These are phyloP conservation scores for Anarrhichthys ocellatus DNA, from an alignment of 2,113 vertebrate genomes.

Conservation along the genomic window DNA sequence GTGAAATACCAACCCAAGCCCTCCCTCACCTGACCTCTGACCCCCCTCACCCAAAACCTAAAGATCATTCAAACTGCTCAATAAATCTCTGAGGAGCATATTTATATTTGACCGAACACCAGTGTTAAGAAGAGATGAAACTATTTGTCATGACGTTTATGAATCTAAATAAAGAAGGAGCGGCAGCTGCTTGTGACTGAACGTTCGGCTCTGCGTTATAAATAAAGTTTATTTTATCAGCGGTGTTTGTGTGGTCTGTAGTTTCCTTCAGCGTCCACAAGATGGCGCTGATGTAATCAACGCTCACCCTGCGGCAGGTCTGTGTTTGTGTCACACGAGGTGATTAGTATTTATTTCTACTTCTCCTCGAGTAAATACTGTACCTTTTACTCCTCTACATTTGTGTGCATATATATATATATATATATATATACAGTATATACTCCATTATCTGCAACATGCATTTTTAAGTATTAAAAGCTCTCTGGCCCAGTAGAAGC, in stretches of 20 bases:
- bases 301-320: too few relatives aligned
- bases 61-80: neutral
- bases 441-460: too few relatives aligned
- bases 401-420: too few relatives aligned
- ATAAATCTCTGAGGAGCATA: neutral
- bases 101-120: constrained; percentile 13
- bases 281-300: neutral
- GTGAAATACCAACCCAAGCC: constrained; percentile 77
- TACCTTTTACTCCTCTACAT: too few relatives aligned
- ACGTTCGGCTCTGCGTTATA: neutral
- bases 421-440: too few relatives aligned
- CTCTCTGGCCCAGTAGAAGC: too few relatives aligned
- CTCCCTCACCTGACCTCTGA: constrained; percentile 57
- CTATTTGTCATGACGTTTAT: too few relatives aligned
- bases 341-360: too few relatives aligned
- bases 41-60: neutral
- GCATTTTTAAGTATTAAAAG: too few relatives aligned
- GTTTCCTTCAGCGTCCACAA: constrained; percentile 6
- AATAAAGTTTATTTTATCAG: constrained; percentile 32
- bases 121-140: too few relatives aligned
- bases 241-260: neutral
- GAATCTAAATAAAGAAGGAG: neutral
- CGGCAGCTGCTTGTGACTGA: neutral
- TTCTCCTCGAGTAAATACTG: too few relatives aligned
- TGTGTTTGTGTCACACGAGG: too few relatives aligned